Percentiles rank a stretch among this genome's conserved stretches.
phyloP scores from a whole-genome alignment of 1,140 invertebrate genomes.

The Lordiphosa mommai region DNA sequence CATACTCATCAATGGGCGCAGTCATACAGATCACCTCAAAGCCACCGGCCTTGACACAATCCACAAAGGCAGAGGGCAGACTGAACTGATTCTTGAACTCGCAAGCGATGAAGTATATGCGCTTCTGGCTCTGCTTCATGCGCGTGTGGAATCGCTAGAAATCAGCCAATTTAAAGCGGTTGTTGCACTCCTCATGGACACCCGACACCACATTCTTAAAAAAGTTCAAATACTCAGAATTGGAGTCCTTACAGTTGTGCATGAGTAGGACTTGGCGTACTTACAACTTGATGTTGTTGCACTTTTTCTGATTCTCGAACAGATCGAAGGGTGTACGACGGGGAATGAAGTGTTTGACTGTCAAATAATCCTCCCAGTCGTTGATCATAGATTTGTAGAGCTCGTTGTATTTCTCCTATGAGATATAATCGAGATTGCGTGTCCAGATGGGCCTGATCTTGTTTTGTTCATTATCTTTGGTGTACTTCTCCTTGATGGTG shows the following conservation, averaged over 20 bases:
- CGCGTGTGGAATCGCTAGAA: slow-evolving; percentile 95
- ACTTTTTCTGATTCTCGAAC: slow-evolving; percentile 98
- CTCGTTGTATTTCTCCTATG: slow-evolving; percentile 98
- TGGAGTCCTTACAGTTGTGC: slow-evolving; percentile 99
- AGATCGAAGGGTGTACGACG: slow-evolving; percentile 97
- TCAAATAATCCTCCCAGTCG: slow-evolving; percentile 99
- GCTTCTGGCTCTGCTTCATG: slow-evolving; percentile 99
- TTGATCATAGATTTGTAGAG: slow-evolving; percentile 99
- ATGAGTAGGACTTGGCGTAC: slow-evolving; percentile 98
- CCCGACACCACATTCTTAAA: slow-evolving; percentile 98
- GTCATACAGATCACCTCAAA: slow-evolving; percentile 99
- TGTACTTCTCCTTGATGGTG: slow-evolving; percentile 98
- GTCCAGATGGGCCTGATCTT: slow-evolving; percentile 99
- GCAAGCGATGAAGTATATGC: slow-evolving; percentile 99
- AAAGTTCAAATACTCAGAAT: slow-evolving; percentile 98
- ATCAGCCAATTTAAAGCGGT: slow-evolving; percentile 95
- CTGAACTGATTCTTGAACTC: slow-evolving; percentile 97
- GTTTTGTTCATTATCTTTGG: slow-evolving; percentile 98
- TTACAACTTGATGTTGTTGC: slow-evolving; percentile 99
- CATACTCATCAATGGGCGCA: slow-evolving; percentile 99
- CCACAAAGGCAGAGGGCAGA: slow-evolving; percentile 97
- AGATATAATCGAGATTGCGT: slow-evolving; percentile 98
- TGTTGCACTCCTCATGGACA: slow-evolving; percentile 97
- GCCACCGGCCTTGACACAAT: slow-evolving; percentile 97
- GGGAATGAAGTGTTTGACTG: slow-evolving; percentile 98